These are phyloP conservation scores for Casuarius casuarius DNA, from an alignment of 2,113 vertebrate genomes.

Conservation along the genomic window DNA sequence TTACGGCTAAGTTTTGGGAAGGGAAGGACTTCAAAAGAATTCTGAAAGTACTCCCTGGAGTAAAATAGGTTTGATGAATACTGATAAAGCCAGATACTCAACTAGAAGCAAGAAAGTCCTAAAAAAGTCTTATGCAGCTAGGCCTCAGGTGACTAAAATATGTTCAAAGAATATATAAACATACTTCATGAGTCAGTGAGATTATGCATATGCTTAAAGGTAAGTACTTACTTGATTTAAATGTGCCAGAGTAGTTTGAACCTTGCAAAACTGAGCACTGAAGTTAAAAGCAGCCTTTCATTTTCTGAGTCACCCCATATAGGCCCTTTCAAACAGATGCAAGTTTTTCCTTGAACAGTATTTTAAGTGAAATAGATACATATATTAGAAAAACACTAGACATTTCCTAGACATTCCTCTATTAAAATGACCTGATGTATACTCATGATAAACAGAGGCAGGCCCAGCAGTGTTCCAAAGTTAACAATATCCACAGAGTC, in stretches of 20 bases:
- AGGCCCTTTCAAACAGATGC: neutral
- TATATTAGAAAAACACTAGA: neutral
- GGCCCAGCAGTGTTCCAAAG: neutral
- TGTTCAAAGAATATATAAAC: neutral
- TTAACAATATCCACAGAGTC: neutral
- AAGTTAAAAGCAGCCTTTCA: constrained; percentile 14
- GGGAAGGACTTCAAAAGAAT: neutral
- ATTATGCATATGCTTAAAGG: neutral
- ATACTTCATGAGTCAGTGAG: neutral
- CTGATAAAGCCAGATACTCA: neutral
- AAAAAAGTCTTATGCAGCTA: neutral
- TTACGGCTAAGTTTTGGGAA: neutral
- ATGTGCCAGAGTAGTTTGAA: neutral
- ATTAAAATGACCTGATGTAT: neutral
- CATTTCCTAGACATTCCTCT: neutral
- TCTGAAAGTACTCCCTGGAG: neutral
- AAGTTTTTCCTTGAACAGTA: neutral
- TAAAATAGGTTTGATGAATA: neutral
- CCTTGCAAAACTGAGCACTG: neutral
- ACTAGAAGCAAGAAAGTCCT: neutral
- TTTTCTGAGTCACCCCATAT: neutral
- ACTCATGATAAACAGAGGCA: neutral
- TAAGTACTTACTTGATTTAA: neutral
- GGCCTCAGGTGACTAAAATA: neutral
- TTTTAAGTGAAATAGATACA: neutral